Conservation (phyloP, 2,113 vertebrate species). For the Acanthochromis polyacanthus region DNA sequence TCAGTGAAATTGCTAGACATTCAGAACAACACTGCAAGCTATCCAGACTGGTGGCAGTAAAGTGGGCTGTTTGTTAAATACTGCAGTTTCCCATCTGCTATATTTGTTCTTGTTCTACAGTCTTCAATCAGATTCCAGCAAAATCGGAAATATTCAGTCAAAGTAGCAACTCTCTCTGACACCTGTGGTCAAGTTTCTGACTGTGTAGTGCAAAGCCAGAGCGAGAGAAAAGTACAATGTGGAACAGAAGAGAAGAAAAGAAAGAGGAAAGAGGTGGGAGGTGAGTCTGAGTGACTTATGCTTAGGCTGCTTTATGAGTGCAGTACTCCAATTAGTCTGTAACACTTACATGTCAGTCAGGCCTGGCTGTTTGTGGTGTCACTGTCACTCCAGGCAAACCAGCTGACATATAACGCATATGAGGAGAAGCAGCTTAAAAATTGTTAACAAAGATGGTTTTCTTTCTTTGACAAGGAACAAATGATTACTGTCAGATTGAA, state of each 20-base stretch:
- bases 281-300: slow-evolving; percentile 5
- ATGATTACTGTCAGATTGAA: too few species aligned
- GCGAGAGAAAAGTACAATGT: slow-evolving; percentile 6
- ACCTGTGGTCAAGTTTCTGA: slow-evolving; percentile 11
- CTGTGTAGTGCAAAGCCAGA: not conserved
- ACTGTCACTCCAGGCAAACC: slow-evolving; percentile 43
- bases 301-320: slow-evolving; percentile 20
- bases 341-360: slow-evolving; percentile 39
- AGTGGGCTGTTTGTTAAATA: slow-evolving; percentile 4
- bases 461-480: too few species aligned
- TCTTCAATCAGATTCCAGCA: slow-evolving; percentile 11
- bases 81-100: not conserved
- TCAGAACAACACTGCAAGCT: too few species aligned
- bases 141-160: too few species aligned
- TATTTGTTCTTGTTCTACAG: not conserved
- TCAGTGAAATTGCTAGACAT: too few species aligned
- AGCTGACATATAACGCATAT: slow-evolving; percentile 3
- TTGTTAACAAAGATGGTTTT: slow-evolving; percentile 26
- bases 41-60: too few species aligned
- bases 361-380: slow-evolving; percentile 19
- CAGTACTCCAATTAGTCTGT: slow-evolving; percentile 34
- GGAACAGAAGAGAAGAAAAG: not conserved
- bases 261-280: not conserved
- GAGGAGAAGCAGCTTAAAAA: slow-evolving; percentile 1
- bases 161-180: not conserved